phyloP scores from a whole-genome alignment of 2,113 vertebrate genomes.

The Lonchura striata region DNA sequence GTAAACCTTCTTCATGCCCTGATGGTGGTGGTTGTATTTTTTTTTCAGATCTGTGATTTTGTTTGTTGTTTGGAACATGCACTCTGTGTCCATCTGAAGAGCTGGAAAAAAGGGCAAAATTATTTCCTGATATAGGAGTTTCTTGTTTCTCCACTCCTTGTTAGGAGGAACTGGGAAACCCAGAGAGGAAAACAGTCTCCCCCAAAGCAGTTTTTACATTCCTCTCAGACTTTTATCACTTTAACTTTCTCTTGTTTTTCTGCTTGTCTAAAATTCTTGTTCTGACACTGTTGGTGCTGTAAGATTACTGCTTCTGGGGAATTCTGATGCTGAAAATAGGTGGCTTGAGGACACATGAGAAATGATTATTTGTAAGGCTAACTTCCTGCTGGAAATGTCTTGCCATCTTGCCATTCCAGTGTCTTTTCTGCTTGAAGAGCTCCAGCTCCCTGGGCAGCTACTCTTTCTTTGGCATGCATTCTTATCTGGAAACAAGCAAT shows the following conservation, averaged over 20 bases:
- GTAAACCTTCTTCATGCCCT: background rate
- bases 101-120: background rate
- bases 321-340: background rate
- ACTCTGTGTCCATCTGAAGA: background rate
- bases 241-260: background rate
- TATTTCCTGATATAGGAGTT: background rate
- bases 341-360: background rate
- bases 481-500: background rate
- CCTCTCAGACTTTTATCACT: background rate
- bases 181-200: background rate
- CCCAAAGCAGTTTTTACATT: background rate
- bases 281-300: background rate
- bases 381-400: background rate
- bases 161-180: background rate
- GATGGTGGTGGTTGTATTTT: background rate
- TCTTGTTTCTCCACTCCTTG: background rate
- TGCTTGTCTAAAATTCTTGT: background rate
- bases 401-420: background rate
- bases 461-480: background rate
- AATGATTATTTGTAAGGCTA: background rate
- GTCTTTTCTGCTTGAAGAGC: background rate
- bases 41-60: background rate
- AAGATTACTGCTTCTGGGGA: background rate
- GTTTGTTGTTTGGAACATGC: background rate
- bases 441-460: background rate